Evolutionary conservation across 1,140 invertebrate species (phyloP), one percentile per base, ranked within the genome.

Genomic region (Meloidogyne chitwoodi): DNA sequence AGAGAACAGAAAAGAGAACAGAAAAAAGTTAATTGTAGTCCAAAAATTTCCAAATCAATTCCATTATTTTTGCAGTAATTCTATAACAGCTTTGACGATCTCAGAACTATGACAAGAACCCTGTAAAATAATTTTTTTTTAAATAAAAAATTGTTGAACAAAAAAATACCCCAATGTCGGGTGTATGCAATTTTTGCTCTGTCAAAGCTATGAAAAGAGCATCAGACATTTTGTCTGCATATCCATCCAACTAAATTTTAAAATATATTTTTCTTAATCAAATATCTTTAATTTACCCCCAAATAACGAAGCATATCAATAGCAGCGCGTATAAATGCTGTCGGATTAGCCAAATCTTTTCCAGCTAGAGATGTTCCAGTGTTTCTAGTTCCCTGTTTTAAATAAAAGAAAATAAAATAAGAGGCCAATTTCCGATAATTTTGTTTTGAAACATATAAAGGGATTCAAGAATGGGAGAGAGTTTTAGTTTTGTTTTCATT

Each of bases 261-360:
- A 83, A 67, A 41, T 86, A 73, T 79, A 84, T 82, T 56, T n/a
- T 56, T 56, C n/a, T n/a, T n/a, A n/a, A n/a, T n/a, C n/a, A 38
- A 38, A 8, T 56, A 6, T n/a, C 38, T n/a, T n/a, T n/a, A 6
- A 1, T 56, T n/a, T 56, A 83, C 74, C 27, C 78, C 71, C 29
- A 75, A 67, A 62, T 75, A 75, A n/a, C 38, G n/a, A 14, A 75
- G 48, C 63, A 74, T 64, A 56, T 56, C 48, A 34, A 67, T n/a
- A 71, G 75, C 75, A 14, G 85, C 84, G 24, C 85, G 77, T 48
- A 85, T 81, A 66, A 85, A 85, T 12, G 85, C 85, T 24, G 84
- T 87, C n/a, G 97, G 97, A 89, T 99, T 99, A 0, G 96, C 96
- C 67, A 98, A 92, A 88, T 98, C 96, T 87, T 94, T 95, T 69